Conservation (phyloP, 2,113 vertebrate genomes). For the Desmodus rotundus region DNA sequence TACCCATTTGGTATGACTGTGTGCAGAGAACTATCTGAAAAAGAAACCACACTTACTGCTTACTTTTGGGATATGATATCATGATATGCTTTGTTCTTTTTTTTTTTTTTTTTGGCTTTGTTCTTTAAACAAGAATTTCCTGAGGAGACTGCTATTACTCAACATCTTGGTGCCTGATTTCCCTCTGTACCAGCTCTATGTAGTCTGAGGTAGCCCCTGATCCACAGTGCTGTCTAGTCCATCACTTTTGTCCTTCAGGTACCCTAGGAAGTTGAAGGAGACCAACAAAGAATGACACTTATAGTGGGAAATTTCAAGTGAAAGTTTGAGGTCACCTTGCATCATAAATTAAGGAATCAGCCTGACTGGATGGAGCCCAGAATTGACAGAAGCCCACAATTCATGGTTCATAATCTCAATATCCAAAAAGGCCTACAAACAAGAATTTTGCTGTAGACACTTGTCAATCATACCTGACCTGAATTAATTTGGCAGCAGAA, state of each 20-base stretch:
- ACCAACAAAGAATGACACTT: not conserved
- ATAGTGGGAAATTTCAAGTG: not conserved
- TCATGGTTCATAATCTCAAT: not conserved
- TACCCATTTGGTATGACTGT: not conserved
- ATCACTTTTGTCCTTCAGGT: not conserved
- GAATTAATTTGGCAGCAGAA: not conserved
- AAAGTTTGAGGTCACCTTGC: not conserved
- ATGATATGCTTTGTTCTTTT: not conserved
- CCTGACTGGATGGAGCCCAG: not conserved
- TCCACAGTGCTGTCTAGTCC: not conserved
- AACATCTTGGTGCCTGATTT: not conserved
- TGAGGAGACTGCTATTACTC: not conserved
- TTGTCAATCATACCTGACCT: not conserved
- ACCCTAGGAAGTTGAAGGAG: not conserved
- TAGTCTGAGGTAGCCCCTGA: not conserved
- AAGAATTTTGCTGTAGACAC: not conserved
- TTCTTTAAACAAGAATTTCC: not conserved
- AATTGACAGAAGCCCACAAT: not conserved
- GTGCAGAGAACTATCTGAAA: not conserved
- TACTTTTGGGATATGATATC: not conserved
- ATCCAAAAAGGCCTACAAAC: not conserved
- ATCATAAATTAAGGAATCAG: not conserved
- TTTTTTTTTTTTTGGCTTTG: not conserved
- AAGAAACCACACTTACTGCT: not conserved
- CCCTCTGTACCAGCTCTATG: not conserved